A percentile compares a stretch with the other conserved stretches of the same genome.
These are phyloP conservation scores for Cephus pygmeus DNA, from an alignment of 2,888 invertebrate genomes.

Conservation along the genomic window DNA sequence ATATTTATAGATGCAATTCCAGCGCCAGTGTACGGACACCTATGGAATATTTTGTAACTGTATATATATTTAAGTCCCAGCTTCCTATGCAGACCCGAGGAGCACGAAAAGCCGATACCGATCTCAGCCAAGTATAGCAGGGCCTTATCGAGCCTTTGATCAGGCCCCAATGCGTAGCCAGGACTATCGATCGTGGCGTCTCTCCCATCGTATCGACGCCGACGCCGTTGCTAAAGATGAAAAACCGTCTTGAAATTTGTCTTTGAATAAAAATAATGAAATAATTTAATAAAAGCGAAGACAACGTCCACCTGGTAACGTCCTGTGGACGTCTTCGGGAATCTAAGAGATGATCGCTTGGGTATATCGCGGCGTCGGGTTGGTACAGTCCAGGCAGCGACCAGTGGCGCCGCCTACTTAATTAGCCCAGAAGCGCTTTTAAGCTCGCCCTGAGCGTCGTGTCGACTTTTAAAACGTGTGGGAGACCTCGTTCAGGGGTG, in stretches of 20 bases:
- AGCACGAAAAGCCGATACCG: background rate
- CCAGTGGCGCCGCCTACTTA: constrained; percentile 22
- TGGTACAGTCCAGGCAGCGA: background rate
- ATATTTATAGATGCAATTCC: background rate
- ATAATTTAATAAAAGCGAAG: background rate
- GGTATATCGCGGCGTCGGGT: background rate
- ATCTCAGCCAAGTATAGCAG: background rate
- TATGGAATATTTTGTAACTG: background rate
- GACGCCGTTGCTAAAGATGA: background rate
- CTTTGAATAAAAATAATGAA: too few relatives aligned
- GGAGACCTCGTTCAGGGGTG: constrained; percentile 2
- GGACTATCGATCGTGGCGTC: background rate
- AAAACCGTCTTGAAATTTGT: background rate
- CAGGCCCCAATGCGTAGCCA: background rate
- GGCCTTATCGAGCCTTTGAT: background rate
- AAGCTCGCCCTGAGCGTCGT: constrained; percentile 7
- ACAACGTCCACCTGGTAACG: background rate
- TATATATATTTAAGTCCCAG: background rate
- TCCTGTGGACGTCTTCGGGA: background rate
- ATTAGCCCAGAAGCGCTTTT: constrained; percentile 21
- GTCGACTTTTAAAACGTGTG: constrained; percentile 1
- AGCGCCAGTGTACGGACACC: background rate
- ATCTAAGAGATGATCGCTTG: background rate
- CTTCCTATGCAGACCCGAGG: background rate
- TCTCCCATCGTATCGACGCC: background rate